These are phyloP conservation scores for Copidosoma aretas DNA, from an alignment of 2,888 invertebrate genomes.

Conservation along the genomic window DNA sequence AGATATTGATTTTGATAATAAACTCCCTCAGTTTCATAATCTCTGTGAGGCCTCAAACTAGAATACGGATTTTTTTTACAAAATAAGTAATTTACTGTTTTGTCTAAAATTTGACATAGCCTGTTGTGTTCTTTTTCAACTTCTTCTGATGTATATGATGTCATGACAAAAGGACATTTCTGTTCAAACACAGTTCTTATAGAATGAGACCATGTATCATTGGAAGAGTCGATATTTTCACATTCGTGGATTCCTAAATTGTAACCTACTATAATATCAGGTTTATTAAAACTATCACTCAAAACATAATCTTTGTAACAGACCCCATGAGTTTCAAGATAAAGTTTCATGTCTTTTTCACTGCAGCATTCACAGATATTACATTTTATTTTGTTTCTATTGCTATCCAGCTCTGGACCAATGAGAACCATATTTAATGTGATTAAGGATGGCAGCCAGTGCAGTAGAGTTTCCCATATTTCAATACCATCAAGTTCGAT, in stretches of 20 bases:
- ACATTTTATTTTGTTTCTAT: constrained; percentile 32
- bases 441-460: constrained; percentile 51
- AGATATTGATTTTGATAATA: constrained; percentile 55
- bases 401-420: constrained; percentile 54
- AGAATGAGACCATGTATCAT: constrained; percentile 51
- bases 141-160: constrained; percentile 51
- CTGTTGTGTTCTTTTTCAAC: constrained; percentile 48
- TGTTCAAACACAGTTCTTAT: constrained; percentile 45
- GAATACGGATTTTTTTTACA: constrained; percentile 50
- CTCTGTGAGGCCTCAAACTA: constrained; percentile 53
- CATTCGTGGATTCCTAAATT: constrained; percentile 54
- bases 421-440: constrained; percentile 50
- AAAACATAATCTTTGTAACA: constrained; percentile 48
- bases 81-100: constrained; percentile 38
- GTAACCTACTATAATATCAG: constrained; percentile 52
- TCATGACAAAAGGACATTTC: constrained; percentile 52
- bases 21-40: constrained; percentile 52
- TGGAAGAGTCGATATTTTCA: constrained; percentile 44
- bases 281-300: constrained; percentile 44
- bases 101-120: constrained; percentile 45
- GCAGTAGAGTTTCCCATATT: constrained; percentile 57
- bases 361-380: constrained; percentile 47
- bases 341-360: constrained; percentile 42
- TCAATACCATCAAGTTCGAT: constrained; percentile 51
- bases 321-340: constrained; percentile 37